phyloP scores from a whole-genome alignment of 2,888 invertebrate genomes.

The Stratiomys singularior region DNA sequence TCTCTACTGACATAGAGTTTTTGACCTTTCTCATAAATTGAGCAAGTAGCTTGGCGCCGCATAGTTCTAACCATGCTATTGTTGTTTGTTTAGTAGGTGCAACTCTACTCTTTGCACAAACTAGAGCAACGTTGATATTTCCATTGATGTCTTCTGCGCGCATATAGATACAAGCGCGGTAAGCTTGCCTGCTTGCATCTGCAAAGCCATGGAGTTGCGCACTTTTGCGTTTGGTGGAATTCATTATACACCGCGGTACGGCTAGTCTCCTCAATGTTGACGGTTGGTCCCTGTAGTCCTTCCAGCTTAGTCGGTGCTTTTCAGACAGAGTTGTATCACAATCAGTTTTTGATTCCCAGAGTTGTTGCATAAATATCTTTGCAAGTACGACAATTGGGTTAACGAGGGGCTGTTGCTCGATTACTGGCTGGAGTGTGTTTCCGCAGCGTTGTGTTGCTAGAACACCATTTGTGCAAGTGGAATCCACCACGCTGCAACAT shows the following conservation, averaged over 20 bases:
- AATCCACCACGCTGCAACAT: background rate
- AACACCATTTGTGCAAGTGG: conserved; percentile 6
- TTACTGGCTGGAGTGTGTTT: too few relatives aligned
- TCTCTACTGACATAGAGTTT: background rate
- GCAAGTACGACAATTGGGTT: background rate
- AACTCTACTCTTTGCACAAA: background rate
- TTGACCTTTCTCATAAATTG: background rate
- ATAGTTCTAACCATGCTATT: too few relatives aligned
- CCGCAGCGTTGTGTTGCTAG: background rate
- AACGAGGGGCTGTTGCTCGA: too few relatives aligned
- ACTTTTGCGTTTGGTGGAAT: background rate
- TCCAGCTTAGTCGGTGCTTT: background rate
- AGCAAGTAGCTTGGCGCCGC: background rate
- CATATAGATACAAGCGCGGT: background rate
- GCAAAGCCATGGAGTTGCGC: background rate
- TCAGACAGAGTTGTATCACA: background rate
- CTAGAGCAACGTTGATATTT: background rate
- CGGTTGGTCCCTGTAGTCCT: background rate
- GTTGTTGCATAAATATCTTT: background rate
- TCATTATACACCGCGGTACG: background rate
- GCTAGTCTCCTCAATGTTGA: background rate
- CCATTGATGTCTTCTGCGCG: background rate
- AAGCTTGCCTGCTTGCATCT: background rate
- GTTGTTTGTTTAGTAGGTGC: background rate
- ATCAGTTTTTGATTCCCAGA: background rate